Conservation (phyloP, 2,113 vertebrate species). For the Melanostigma gelatinosum region DNA sequence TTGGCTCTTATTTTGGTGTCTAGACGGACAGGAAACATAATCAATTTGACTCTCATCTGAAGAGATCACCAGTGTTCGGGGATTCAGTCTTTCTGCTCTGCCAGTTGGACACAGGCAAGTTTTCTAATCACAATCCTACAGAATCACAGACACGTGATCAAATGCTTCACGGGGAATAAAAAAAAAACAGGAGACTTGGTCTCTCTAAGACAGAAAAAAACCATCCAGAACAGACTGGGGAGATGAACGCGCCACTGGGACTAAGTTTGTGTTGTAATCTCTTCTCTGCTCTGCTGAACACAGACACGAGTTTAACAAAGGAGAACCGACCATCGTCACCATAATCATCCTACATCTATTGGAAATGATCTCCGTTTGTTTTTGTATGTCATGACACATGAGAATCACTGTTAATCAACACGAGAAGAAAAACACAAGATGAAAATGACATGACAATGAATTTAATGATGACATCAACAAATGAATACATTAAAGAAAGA, state of each 20-base stretch:
- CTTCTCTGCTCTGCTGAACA: constrained; percentile 26
- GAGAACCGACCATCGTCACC: constrained; percentile 19
- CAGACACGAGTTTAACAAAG: constrained; percentile 26
- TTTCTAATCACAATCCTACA: constrained; percentile 48
- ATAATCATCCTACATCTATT: background rate
- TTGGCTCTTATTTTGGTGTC: constrained; percentile 47
- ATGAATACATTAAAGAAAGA: constrained; percentile 51
- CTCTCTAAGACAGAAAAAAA: background rate
- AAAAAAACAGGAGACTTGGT: constrained; percentile 19
- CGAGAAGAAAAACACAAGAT: constrained; percentile 42
- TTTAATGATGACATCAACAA: constrained; percentile 75
- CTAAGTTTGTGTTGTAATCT: constrained; percentile 32
- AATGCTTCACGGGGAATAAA: constrained; percentile 38
- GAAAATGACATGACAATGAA: constrained; percentile 71
- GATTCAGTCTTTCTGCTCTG: constrained; percentile 37
- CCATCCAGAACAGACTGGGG: constrained; percentile 4
- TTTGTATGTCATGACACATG: constrained; percentile 1
- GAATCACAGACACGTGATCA: constrained; percentile 38
- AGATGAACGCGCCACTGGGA: constrained; percentile 25
- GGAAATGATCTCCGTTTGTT: background rate
- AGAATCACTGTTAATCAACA: constrained; percentile 8
- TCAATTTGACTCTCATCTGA: constrained; percentile 42
- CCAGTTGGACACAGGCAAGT: constrained; percentile 32
- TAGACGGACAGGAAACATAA: constrained; percentile 51
- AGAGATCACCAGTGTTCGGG: constrained; percentile 38